Base-by-base conservation (phyloP, 2,113 vertebrate species). In the Aptenodytes forsteri region DNA sequence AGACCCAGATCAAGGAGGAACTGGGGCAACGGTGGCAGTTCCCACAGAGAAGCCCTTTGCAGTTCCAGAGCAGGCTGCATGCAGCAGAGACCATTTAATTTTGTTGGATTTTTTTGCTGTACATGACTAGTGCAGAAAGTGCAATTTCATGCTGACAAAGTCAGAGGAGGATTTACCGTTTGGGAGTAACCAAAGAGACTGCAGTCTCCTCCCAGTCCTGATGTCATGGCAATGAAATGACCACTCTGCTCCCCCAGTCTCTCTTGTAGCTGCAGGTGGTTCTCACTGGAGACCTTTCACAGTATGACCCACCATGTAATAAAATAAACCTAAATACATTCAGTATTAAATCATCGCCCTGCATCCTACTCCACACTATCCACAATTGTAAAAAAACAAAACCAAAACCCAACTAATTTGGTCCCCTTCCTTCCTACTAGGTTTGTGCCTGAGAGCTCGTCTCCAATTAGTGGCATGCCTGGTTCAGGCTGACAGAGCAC, bases 221-320 rank as follows among this genome's bases (percentile, higher is more conserved):
- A 61, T 34, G n/a, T 5, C 2, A 1, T 71, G n/a, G 30, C 46
- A 90, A 42, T 71, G 59, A 77, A 87, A 55, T 49, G 32, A 46
- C 22, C 0, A 0, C 13, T 34, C 40, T 34, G 22, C 6, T 87
- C 16, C 40, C 11, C 6, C 27, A 26, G 13, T 58, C n/a, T 55
- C 40, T 40, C 15, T 36, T 40, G 44, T 22, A 56, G 29, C 34
- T 81, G 17, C 21, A 71, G 17, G 9, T 72, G 34, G 27, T 26
- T 67, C 47, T 62, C 54, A 78, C 30, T 30, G 40, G 17, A 83
- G 23, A 49, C 27, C 47, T 76, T 81, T 42, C 38, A 42, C 44
- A 42, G n/a, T 15, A 47, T 29, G 38, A 70, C 30, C 38, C 22
- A 34, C 30, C 26, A 32, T 16, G 14, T 54, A 81, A 87, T 29